Percentiles rank a stretch among this genome's conserved stretches.
Conservation (phyloP, 2,888 invertebrate species). For the Trissoscelio sp. region DNA sequence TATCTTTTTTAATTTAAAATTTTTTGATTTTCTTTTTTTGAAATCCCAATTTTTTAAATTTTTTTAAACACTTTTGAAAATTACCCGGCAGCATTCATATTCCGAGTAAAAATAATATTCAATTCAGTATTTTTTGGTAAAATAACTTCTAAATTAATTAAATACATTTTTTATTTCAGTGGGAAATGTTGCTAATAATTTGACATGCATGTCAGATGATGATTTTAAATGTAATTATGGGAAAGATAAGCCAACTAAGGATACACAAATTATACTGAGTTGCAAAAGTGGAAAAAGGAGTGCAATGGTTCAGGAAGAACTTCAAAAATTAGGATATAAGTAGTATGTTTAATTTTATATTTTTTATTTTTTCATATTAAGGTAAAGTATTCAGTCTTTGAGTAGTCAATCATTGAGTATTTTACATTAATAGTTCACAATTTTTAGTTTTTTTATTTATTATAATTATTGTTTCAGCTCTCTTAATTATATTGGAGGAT, state of each 20-base stretch:
- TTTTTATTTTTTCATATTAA: background rate
- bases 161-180: conserved; percentile 82
- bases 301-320: conserved; percentile 86
- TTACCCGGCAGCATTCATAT: conserved; percentile 91
- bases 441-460: too few relatives aligned
- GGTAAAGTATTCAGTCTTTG: too few relatives aligned
- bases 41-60: conserved; percentile 84
- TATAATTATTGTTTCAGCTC: conserved; percentile 81
- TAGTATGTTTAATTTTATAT: conserved; percentile 84
- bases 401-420: too few relatives aligned
- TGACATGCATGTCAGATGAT: conserved; percentile 84
- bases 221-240: conserved; percentile 86
- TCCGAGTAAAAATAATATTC: conserved; percentile 86
- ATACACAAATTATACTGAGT: conserved; percentile 87
- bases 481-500: conserved; percentile 86
- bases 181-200: conserved; percentile 83
- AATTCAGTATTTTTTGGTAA: too few relatives aligned
- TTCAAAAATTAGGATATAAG: conserved; percentile 85
- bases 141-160: background rate
- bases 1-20: too few relatives aligned
- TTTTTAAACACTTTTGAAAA: too few relatives aligned
- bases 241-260: conserved; percentile 85
- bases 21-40: too few relatives aligned
- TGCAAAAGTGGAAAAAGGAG: conserved; percentile 89
- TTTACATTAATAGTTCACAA: too few relatives aligned